Base-by-base conservation (phyloP, 2,888 invertebrate genomes). In the Microctonus hyperodae region DNA sequence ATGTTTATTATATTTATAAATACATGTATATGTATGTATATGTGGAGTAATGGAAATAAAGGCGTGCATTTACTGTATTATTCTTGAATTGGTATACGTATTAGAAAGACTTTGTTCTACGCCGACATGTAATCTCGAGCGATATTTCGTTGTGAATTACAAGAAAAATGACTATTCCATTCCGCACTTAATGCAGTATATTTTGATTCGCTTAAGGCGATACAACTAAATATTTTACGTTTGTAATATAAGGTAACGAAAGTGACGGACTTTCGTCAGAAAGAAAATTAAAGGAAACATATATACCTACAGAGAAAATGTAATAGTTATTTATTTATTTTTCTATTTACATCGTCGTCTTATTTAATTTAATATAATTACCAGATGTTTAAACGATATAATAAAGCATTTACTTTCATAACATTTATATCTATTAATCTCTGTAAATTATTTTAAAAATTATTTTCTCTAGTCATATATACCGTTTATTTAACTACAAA, bases 301-400 rank as follows among this genome's bases (percentile, higher is more conserved):
- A n/a, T n/a, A n/a, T n/a, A n/a, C n/a, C n/a, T n/a, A 44, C 44
- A 44, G 5, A 7, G 16, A 44, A 7, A 44, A 16, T n/a, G 44
- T 44, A n/a, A 44, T 44, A 44, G n/a, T n/a, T n/a, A n/a, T n/a
- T 44, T 16, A 44, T 44, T 44, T n/a, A 44, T 44, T 44, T 44
- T 44, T 44, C 16, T 44, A 44, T 44, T 44, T 44, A 16, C 44
- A 44, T 44, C 16, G 44, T n/a, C n/a, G 1, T 44, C 44, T 44
- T 44, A 44, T 44, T 44, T 20, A 44, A 44, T 44, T 44, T 16
- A 44, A 44, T 37, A 37, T 44, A 44, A 44, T 44, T 44, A 16
- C 16, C 44, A n/a, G 44, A 44, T 44, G 9, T 7, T 44, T 16
- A 44, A 7, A 44, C 44, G 44, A 44, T 44, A 44, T 44, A 44